phyloP scores from a whole-genome alignment of 2,113 vertebrate genomes.

The Polyodon spathula region DNA sequence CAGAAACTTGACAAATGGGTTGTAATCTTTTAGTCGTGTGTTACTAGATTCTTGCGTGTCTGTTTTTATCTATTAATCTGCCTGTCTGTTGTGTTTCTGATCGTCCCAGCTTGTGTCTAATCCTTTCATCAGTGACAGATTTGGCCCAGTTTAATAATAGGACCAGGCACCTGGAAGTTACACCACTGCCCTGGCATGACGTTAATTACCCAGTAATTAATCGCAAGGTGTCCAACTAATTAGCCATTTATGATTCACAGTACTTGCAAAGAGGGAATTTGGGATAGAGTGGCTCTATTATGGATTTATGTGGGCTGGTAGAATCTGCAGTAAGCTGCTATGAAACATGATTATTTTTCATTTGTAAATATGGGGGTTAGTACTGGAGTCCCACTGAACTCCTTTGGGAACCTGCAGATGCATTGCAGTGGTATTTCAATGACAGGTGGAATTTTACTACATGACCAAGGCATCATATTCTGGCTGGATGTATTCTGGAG shows the following conservation, averaged over 20 bases:
- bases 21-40: constrained; percentile 5
- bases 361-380: no score
- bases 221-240: not conserved
- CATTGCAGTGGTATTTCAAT: no score
- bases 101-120: no score
- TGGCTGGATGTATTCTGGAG: no score
- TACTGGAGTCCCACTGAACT: no score
- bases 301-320: no score
- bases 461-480: no score
- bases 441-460: no score
- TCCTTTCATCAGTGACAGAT: not conserved
- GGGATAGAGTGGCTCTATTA: not conserved
- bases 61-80: constrained; percentile 1
- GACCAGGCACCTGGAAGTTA: not conserved
- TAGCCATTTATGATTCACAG: not conserved
- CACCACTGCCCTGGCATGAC: not conserved
- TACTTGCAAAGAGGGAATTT: not conserved
- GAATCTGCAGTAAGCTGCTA: no score
- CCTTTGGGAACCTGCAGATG: no score
- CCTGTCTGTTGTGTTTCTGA: no score
- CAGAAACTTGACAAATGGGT: not conserved
- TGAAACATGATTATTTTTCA: no score
- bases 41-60: not conserved
- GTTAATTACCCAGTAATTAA: constrained; percentile 2
- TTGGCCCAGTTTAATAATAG: not conserved